phyloP scores from a whole-genome alignment of 2,888 invertebrate species.

The Diploptera punctata region DNA sequence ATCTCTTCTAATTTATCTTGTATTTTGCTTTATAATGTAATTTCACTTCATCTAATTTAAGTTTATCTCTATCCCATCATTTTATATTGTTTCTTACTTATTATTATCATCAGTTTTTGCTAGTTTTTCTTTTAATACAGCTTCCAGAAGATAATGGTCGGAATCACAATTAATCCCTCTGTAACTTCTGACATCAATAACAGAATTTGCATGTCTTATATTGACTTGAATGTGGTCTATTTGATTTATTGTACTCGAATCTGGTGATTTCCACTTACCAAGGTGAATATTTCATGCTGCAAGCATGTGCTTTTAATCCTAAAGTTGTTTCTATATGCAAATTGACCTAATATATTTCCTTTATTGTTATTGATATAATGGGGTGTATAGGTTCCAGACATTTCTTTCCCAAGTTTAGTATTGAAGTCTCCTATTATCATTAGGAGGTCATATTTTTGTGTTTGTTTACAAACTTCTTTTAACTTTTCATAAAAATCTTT shows the following conservation, averaged over 20 bases:
- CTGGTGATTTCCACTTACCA: neutral
- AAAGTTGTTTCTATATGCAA: too few species aligned
- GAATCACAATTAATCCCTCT: constrained; percentile 1
- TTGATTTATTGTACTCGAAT: neutral
- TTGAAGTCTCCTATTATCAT: too few species aligned
- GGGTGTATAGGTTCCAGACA: too few species aligned
- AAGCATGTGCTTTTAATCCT: too few species aligned
- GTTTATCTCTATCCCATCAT: too few species aligned
- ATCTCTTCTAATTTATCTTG: too few species aligned
- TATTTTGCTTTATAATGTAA: too few species aligned
- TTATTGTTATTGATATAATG: too few species aligned
- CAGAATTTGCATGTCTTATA: neutral
- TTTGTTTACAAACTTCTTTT: neutral
- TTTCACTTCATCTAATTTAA: too few species aligned
- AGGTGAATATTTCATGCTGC: too few species aligned
- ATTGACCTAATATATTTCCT: too few species aligned
- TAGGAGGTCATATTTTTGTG: neutral
- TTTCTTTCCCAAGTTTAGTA: too few species aligned
- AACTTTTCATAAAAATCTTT: neutral
- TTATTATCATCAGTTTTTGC: neutral
- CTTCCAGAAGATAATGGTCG: neutral
- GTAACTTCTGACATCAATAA: constrained; percentile 8
- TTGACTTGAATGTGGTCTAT: neutral
- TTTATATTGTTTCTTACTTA: neutral
- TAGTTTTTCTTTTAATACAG: neutral